Percentiles rank a stretch among this genome's conserved stretches.
Evolutionary conservation across 2,888 invertebrate species (phyloP).

Genomic region (Crossocerus cetratus): DNA sequence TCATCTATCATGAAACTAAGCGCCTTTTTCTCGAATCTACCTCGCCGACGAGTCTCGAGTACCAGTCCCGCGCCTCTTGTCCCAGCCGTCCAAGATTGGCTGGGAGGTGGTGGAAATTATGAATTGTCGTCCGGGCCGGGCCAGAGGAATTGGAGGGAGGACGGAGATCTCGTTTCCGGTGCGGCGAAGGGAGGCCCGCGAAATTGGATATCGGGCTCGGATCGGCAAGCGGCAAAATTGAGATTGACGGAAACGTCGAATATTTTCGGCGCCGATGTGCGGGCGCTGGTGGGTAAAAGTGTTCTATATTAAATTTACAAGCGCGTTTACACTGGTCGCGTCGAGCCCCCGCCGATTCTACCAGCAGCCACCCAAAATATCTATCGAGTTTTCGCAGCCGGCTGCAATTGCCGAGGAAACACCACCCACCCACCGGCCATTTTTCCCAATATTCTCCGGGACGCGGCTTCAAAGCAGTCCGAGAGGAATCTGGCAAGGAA

Average conservation of each 20-base stretch:
- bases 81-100: too few species aligned
- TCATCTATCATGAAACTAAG: constrained; percentile 7
- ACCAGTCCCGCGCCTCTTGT: too few species aligned
- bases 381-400: neutral
- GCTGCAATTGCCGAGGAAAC: neutral
- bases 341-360: too few species aligned
- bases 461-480: too few species aligned
- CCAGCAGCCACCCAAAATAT: too few species aligned
- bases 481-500: too few species aligned
- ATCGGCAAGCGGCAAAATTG: constrained; percentile 32
- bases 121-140: too few species aligned
- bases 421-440: too few species aligned
- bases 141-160: neutral
- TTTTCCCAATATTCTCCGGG: too few species aligned
- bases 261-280: constrained; percentile 38
- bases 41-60: constrained; percentile 10
- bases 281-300: constrained; percentile 30
- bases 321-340: neutral
- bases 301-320: constrained; percentile 44
- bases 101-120: too few species aligned
- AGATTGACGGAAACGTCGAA: constrained; percentile 45
- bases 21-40: constrained; percentile 28
- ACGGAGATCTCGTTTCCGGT: neutral
- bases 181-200: constrained; percentile 8
- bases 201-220: constrained; percentile 41